A percentile compares a stretch with the other conserved stretches of the same genome.
Evolutionary conservation across 2,113 vertebrate species (phyloP).

Genomic region (Deroptyus accipitrinus): DNA sequence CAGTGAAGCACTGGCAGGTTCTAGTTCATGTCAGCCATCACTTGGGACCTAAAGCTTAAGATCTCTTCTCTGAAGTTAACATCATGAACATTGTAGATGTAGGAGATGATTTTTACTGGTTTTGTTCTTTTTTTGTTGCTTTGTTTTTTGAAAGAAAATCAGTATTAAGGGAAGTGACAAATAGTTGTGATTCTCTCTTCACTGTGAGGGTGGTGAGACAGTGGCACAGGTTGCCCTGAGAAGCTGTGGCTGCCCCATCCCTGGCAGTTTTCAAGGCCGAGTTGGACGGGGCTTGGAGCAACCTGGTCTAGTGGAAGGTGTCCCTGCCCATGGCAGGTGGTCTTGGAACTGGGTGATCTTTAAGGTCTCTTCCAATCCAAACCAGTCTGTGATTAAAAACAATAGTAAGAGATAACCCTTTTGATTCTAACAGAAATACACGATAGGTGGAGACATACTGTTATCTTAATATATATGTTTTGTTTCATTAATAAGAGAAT

Average conservation of each 20-base stretch:
- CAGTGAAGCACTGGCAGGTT: not conserved
- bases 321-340: too few species aligned
- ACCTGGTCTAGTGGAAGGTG: too few species aligned
- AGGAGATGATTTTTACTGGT: not conserved
- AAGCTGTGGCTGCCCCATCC: too few species aligned
- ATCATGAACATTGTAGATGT: not conserved
- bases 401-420: not conserved
- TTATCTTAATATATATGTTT: not conserved
- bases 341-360: too few species aligned
- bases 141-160: not conserved
- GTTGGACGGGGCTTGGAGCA: too few species aligned
- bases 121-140: not conserved
- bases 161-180: not conserved
- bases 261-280: too few species aligned
- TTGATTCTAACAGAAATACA: not conserved
- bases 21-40: not conserved
- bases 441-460: not conserved
- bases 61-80: not conserved
- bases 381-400: not conserved
- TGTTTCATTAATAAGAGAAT: not conserved
- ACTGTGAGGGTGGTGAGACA: too few species aligned
- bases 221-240: too few species aligned
- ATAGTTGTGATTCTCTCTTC: not conserved
- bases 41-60: not conserved
- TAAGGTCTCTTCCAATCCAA: too few species aligned